Percentiles rank a stretch among this genome's conserved stretches.
These are phyloP conservation scores for Bruchidius siliquastri DNA, from an alignment of 2,888 invertebrate species.

Conservation along the genomic window DNA sequence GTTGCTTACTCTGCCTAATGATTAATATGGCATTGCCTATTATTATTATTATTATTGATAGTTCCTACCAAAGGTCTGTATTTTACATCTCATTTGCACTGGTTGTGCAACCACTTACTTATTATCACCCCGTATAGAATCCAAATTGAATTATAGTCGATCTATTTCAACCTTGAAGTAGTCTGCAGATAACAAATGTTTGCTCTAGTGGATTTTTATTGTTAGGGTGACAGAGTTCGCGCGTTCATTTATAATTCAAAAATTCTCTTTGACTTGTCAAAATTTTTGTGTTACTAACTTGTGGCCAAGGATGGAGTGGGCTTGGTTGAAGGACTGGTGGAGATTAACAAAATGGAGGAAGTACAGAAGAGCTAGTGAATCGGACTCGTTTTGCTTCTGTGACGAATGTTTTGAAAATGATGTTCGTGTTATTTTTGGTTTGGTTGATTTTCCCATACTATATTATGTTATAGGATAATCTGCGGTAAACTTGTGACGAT, in stretches of 20 bases:
- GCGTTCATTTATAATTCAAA: conserved; percentile 8
- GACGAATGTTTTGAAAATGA: conserved; percentile 60
- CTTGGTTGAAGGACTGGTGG: conserved; percentile 80
- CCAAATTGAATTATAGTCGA: conserved; percentile 2
- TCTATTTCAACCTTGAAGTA: conserved; percentile 18
- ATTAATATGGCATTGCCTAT: too few species aligned
- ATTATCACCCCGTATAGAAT: not conserved
- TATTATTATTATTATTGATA: not conserved
- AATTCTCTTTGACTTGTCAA: conserved; percentile 12
- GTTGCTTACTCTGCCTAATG: too few species aligned
- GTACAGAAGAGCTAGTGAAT: conserved; percentile 51
- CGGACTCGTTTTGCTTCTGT: conserved; percentile 70
- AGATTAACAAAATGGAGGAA: conserved; percentile 66
- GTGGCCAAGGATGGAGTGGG: conserved; percentile 63
- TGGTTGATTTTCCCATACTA: not conserved
- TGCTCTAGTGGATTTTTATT: conserved; percentile 14
- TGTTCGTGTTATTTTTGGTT: conserved; percentile 10
- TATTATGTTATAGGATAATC: conserved; percentile 3
- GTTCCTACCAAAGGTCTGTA: not conserved
- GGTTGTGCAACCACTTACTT: not conserved
- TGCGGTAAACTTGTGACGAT: not conserved
- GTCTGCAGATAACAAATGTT: conserved; percentile 16
- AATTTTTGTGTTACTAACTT: conserved; percentile 3
- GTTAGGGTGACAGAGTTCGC: conserved; percentile 14
- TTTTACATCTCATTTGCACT: not conserved